Percentiles rank a stretch among this genome's conserved stretches.
Conservation (phyloP, 53 echinoderm and acorn worm genomes). For the Stichopus horrens region DNA sequence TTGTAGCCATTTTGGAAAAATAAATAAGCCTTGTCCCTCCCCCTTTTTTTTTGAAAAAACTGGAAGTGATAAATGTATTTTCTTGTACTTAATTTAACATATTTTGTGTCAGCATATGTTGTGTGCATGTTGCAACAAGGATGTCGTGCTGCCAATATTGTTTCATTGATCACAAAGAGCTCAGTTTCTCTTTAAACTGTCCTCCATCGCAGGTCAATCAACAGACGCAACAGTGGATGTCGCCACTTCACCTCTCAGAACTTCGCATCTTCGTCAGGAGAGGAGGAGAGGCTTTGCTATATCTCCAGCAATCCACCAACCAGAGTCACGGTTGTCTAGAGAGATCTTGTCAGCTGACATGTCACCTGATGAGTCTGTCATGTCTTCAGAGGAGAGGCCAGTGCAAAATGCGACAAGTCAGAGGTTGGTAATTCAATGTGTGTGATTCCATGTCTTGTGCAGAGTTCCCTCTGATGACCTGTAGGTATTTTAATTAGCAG, state of each 20-base stretch:
- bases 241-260: background rate
- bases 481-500: too few relatives aligned
- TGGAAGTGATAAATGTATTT: too few relatives aligned
- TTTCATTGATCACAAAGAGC: too few relatives aligned
- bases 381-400: background rate
- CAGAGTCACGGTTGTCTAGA: slow-evolving; percentile 8
- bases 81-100: too few relatives aligned
- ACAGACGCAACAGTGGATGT: background rate
- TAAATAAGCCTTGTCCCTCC: too few relatives aligned
- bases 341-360: background rate
- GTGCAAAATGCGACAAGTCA: background rate
- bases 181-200: background rate
- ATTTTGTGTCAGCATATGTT: too few relatives aligned
- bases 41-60: too few relatives aligned
- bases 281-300: background rate
- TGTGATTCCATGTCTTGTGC: too few relatives aligned
- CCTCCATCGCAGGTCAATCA: background rate
- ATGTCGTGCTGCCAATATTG: too few relatives aligned
- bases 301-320: slow-evolving; percentile 18
- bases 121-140: too few relatives aligned
- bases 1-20: too few relatives aligned
- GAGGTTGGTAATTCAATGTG: background rate
- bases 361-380: background rate
- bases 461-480: too few relatives aligned
- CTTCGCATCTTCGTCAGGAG: background rate